Evolutionary conservation across 2,888 invertebrate species (phyloP), one percentile per base, ranked within the genome.

Genomic region (Anagyrus pseudococci): DNA sequence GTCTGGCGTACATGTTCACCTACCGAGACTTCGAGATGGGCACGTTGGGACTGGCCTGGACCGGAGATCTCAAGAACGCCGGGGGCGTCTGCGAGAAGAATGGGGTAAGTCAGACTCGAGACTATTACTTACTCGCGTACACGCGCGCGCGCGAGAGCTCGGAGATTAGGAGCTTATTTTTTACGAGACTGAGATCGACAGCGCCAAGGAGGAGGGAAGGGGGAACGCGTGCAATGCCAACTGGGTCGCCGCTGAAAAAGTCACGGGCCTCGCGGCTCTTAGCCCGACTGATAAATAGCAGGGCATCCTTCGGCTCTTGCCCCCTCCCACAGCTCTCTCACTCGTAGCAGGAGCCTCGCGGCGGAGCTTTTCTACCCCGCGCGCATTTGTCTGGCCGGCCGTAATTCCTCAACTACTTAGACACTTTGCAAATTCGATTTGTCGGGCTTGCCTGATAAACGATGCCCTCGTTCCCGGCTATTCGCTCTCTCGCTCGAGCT

Each of bases 31-130:
- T 96, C 76, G 95, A 96, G 82, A 95, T 96, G 89, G 96, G 96
- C 37, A 96, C 96, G 4, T 84, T 99, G 67, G 99, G 99, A 8
- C 84, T 99, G 64, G 98, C 99, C 6, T 99, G 98, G 98, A 98
- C 98, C 0, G 95, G 95, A 0, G 96, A 96, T 82, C 84, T 96
- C 44, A 95, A 95, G 81, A 96, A 96, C 79, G 95, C 98, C 25
- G 98, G 98, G 8, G 98, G 98, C 29, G 96, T 99, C 68, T 99
- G 98, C 82, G 98, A 99, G 82, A 94, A 94, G 80, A 95, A 95
- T 82, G 95, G 95, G 83, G 93, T 93, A 85, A 87, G 89, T 84
- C 57, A 17, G n/a, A n/a, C n/a, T n/a, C n/a, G n/a, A n/a, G n/a
- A n/a, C n/a, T 17, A 1, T 23, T 47, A 25, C 25, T 26, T 13